Evolutionary conservation across 2,113 vertebrate genomes (phyloP), one percentile per base, ranked within the genome.

Genomic region (Elephantulus edwardii): DNA sequence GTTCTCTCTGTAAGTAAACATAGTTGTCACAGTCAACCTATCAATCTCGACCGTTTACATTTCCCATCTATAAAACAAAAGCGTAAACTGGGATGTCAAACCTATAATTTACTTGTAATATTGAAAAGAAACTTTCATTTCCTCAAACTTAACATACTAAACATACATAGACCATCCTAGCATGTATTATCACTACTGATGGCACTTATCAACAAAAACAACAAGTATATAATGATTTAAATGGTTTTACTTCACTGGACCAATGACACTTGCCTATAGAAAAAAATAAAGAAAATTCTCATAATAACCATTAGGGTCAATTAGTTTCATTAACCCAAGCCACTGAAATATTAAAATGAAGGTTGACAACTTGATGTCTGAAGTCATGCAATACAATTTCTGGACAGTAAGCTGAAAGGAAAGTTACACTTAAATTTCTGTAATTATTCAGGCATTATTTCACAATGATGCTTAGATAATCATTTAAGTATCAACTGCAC

Each of bases 1-100:
- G 99, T 99, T 99, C 99, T 98, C 98, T 99, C 99, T 99, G 99
- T 97, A 99, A 99, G 98, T 97, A 98, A 98, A 98, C 97, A 99
- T 98, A 98, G 97, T 98, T 98, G 98, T 98, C 96, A 98, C 95
- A 95, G 95, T 98, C 98, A 98, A 98, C 98, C 98, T 98, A 97
- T 96, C 80, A 91, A 97, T 97, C 95, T 97, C 92, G 97, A 52
- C 96, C 97, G 42, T 97, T 97, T 94, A 96, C 86, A 97, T 96
- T 97, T 96, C 96, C 96, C 94, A 96, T 96, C 92, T 95, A 97
- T 26, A 96, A 97, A 81, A 83, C 94, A 66, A 95, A 94, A 95
- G 93, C 66, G 94, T 50, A 71, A 96, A 91, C 89, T 91, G 75
- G 86, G 79, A 92, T 52, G 95, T 77, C 50, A 16, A 50, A 93